Base-by-base conservation (phyloP, 2,888 invertebrate genomes). In the Arctia plantaginis region DNA sequence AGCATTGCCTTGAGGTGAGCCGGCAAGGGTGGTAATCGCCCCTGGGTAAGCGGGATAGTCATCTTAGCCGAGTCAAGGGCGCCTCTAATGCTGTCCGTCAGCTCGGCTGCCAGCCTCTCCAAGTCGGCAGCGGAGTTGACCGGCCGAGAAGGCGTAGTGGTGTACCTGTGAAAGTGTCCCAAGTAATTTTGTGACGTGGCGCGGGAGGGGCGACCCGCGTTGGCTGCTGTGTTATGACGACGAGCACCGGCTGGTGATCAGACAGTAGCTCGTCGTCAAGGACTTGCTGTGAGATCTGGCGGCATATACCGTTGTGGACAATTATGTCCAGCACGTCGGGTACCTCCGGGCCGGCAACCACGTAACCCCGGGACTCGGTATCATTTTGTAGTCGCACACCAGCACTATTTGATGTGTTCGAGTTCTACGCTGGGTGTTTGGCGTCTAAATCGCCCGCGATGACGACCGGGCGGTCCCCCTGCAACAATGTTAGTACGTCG, bases 61-160 rank as follows among this genome's bases (percentile, higher is more conserved):
- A 1, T n/a, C 18, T 18, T 23, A 1, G 66, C 66, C 39, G 39
- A 20, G 8, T 39, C 66, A 10, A 66, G 66, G 39, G 66, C 98
- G 98, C n/a, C 30, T 27, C 20, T 39, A 20, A 47, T 67, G 27
- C n/a, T 47, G n/a, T 6, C 44, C 23, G 67, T 47, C 18, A 67
- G 23, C 7, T 44, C 44, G 8, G 23, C 30, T 18, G 66, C 66
- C n/a, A n/a, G n/a, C n/a, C n/a, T n/a, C n/a, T n/a, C n/a, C n/a
- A n/a, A n/a, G n/a, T n/a, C n/a, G n/a, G 35, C 39, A 0, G 66
- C 66, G 35, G 66, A 39, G 39, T 20, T 39, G 7, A 66, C 3
- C 3, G 66, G 66, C 39, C 39, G 66, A 12, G 66, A 20, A 7
- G 33, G 66, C 0, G 66, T 39, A 0, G 66, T 8, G 66, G 39